Percentiles rank a stretch among this genome's conserved stretches.
Evolutionary conservation across 2,888 invertebrate genomes (phyloP).

Genomic region (Philereme vetulata): DNA sequence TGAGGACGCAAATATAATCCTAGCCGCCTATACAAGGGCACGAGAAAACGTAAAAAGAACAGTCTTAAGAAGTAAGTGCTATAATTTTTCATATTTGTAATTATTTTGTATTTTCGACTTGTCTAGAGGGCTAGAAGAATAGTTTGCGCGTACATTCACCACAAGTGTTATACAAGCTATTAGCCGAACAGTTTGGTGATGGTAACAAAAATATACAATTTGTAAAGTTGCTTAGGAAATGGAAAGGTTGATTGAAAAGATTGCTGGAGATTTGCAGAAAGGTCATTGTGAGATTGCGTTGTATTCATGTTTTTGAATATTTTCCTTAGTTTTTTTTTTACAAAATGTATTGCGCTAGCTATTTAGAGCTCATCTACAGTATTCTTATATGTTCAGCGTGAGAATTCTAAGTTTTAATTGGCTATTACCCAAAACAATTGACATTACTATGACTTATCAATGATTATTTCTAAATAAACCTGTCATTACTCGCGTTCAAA

Average conservation of each 20-base stretch:
- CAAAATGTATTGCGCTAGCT: no score
- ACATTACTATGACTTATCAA: constrained; percentile 8
- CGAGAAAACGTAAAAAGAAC: neutral
- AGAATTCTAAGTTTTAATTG: constrained; percentile 1
- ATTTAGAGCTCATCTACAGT: no score
- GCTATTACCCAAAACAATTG: constrained; percentile 10
- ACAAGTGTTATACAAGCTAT: neutral
- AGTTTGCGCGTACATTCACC: neutral
- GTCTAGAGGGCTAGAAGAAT: no score
- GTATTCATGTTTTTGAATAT: no score
- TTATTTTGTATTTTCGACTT: neutral
- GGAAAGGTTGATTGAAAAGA: no score
- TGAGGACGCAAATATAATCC: neutral
- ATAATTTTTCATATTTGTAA: neutral
- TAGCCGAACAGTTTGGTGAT: no score
- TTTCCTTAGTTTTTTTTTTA: no score
- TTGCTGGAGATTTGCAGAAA: no score
- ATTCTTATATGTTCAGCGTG: constrained; percentile 1
- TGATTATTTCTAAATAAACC: constrained; percentile 9
- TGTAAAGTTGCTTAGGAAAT: no score
- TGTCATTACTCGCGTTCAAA: constrained; percentile 17
- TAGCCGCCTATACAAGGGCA: neutral
- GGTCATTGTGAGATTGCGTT: no score
- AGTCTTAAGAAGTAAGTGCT: neutral
- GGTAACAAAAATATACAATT: no score